Base-by-base conservation (phyloP, 1,140 invertebrate genomes). In the Manduca sexta region DNA sequence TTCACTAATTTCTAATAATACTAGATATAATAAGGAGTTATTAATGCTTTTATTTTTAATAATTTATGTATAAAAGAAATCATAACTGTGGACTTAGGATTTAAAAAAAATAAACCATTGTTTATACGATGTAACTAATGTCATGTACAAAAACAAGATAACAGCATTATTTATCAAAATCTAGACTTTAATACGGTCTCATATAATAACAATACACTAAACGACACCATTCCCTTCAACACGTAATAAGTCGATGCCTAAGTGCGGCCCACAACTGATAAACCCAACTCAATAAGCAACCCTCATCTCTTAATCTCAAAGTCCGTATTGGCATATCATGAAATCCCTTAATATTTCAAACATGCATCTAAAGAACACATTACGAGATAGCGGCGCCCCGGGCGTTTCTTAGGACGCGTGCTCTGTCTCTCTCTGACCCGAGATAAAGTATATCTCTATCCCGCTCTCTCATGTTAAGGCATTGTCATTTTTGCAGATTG, bases 401-500 rank as follows among this genome's bases (percentile, higher is more conserved):
- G 52, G 76, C 74, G 56, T 13, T 58, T 26, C 21, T 71, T 57
- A 47, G 52, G 63, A 64, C 60, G 63, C 62, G 45, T 49, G 15
- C 35, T 13, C 10, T 45, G 7, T 64, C 62, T 48, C 56, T 56
- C 16, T 66, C 50, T 12, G 15, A 18, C 61, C 13, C 29, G 10
- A n/a, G 2, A 0, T 6, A 40, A 49, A 37, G 44, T n/a, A 6
- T 77, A 64, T 55, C 0, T 52, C 12, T n/a, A 11, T 69, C 69
- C 55, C 55, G 12, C 29, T 76, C 17, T 42, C 21, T 21, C 21
- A 13, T 21, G 17, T 29, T 11, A 51, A 69, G 54, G 64, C 68
- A 61, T 75, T 77, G 74, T 77, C 74, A 77, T 80, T 80, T 80
- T 80, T 75, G 69, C 64, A 65, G 69, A 76, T 70, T 71, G 71